Base-by-base conservation (phyloP, 2,113 vertebrate genomes). In the Sylvicapra grimmia region DNA sequence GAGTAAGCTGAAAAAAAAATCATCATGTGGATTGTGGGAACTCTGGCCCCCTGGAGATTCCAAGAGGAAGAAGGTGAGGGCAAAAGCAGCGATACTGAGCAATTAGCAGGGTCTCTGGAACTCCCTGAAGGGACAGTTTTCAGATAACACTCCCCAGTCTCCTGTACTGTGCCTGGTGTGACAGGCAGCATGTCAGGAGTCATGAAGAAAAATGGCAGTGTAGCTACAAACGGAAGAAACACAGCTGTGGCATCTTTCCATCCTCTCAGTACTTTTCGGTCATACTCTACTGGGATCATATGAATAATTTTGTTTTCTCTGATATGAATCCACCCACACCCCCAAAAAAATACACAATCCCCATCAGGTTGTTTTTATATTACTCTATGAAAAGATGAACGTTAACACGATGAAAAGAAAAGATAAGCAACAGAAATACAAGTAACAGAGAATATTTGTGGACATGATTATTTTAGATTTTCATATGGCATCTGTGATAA, bases 291-390 rank as follows among this genome's bases (percentile, higher is more conserved):
- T 98, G 97, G 98, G 96, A 98, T 98, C 97, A 85, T 97, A 91
- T 97, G 97, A 98, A 98, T 98, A 96, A 98, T 98, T 98, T 97
- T 98, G 98, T 97, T 98, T 98, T 97, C 97, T 97, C 96, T 98
- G 98, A 98, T 98, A 98, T 96, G 90, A 98, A 89, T 96, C 85
- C 53, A 5, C 61, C 0, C 15, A 1, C 2, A 1, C 31, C 3
- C 14, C 13, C 1, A 8, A 8, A 65, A 65, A 68, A 21, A 65
- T 2, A 95, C 90, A 96, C 95, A 98, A 98, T 98, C 97, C 63
- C 89, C 97, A 72, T 97, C 98, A 98, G 97, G 95, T 97, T 98
- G 98, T 98, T 98, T 98, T 97, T 33, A 93, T 97, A 98, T 96
- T 97, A 27, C 54, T 92, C 97, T 97, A 95, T 44, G 93, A 97